A percentile compares a stretch with the other conserved stretches of the same genome.
These are phyloP conservation scores for Upupa epops DNA, from an alignment of 2,113 vertebrate genomes.

Conservation along the genomic window DNA sequence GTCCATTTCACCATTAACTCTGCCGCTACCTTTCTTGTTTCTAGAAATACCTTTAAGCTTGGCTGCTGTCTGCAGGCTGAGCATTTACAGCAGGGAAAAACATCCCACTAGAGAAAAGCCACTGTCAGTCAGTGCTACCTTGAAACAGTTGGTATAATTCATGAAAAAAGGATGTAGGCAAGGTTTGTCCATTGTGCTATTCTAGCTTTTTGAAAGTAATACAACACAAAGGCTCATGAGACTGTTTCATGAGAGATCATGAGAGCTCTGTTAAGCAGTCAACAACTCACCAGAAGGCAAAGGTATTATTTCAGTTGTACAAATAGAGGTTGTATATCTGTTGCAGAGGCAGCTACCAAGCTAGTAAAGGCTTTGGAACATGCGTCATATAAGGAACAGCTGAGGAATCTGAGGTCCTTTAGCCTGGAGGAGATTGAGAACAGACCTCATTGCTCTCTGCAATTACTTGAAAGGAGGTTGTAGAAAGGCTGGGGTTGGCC, in stretches of 20 bases:
- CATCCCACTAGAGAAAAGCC: background rate
- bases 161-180: background rate
- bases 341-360: too few species aligned
- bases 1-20: background rate
- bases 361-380: too few species aligned
- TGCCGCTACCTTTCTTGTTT: background rate
- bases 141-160: background rate
- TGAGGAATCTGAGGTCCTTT: too few species aligned
- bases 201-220: background rate
- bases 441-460: too few species aligned
- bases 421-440: too few species aligned
- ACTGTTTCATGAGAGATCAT: accelerated
- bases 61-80: background rate
- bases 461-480: too few species aligned
- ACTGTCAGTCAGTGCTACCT: background rate
- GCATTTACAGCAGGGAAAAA: background rate
- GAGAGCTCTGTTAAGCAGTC: background rate
- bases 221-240: background rate
- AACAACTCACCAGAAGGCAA: background rate
- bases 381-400: too few species aligned
- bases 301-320: background rate
- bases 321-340: background rate
- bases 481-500: too few species aligned
- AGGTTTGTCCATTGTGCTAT: background rate
- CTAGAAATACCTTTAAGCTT: background rate